Evolutionary conservation across 2,888 invertebrate species (phyloP).

Genomic region (Chelonus formosanus): DNA sequence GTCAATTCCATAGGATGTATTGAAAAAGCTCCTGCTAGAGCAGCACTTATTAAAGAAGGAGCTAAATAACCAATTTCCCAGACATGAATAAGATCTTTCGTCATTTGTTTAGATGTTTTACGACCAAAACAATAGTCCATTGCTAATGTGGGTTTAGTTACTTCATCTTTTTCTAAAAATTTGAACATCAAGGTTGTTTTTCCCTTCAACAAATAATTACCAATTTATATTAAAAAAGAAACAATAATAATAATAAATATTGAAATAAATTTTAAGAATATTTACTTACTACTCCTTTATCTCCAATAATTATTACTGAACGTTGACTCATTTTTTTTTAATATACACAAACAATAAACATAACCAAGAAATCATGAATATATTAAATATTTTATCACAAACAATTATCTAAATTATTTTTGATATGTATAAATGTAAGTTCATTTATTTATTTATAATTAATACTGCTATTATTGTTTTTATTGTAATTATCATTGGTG

Average conservation of each 20-base stretch:
- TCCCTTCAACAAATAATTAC: conserved; percentile 69
- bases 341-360: not conserved
- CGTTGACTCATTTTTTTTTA: conserved; percentile 62
- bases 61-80: conserved; percentile 83
- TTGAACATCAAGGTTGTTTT: conserved; percentile 81
- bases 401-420: too few relatives aligned
- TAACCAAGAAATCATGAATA: too few relatives aligned
- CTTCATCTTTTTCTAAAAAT: conserved; percentile 82
- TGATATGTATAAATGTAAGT: too few relatives aligned
- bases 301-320: conserved; percentile 74
- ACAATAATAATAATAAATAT: not conserved
- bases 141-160: conserved; percentile 80
- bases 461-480: too few relatives aligned
- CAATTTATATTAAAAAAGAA: conserved; percentile 1
- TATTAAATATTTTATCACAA: too few relatives aligned
- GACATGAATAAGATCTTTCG: conserved; percentile 75
- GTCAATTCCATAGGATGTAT: conserved; percentile 66
- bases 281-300: conserved; percentile 72
- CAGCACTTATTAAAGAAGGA: conserved; percentile 60
- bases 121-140: conserved; percentile 88
- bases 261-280: too few relatives aligned
- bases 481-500: not conserved
- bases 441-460: too few relatives aligned
- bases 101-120: conserved; percentile 72
- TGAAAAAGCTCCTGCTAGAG: conserved; percentile 55